Conservation (phyloP, 2,888 invertebrate species). For the Caenorhabditis sp. region DNA sequence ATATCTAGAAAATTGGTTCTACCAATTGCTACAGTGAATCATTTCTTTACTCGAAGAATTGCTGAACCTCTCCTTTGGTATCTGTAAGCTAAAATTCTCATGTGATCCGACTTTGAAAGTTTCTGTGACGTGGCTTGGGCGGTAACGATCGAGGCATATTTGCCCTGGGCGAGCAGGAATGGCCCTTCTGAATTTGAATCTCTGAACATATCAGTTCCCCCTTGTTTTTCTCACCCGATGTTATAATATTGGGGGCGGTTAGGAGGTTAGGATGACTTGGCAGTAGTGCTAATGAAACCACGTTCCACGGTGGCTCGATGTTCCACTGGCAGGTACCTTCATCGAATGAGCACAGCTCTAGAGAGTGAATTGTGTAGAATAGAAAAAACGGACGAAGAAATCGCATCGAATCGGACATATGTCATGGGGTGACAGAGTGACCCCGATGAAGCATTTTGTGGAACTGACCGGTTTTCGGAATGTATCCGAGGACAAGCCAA, state of each 20-base stretch:
- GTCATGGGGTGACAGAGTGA: constrained; percentile 44
- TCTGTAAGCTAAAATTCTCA: constrained; percentile 50
- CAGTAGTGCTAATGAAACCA: constrained; percentile 40
- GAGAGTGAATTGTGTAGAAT: constrained; percentile 5
- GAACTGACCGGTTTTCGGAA: constrained; percentile 54
- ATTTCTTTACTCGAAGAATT: constrained; percentile 33
- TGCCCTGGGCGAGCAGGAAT: constrained; percentile 57
- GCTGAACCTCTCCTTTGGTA: constrained; percentile 45
- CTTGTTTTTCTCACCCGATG: constrained; percentile 28
- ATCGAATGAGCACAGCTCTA: constrained; percentile 56
- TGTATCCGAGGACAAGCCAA: constrained; percentile 38
- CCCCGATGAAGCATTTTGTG: constrained; percentile 21
- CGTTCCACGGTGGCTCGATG: constrained; percentile 61
- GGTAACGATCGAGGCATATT: constrained; percentile 21
- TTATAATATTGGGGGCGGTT: constrained; percentile 18
- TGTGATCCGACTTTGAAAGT: constrained; percentile 36
- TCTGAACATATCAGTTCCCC: background rate
- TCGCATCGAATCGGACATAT: constrained; percentile 29
- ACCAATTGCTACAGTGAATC: too few relatives aligned
- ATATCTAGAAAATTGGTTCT: constrained; percentile 49
- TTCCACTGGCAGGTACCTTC: constrained; percentile 56
- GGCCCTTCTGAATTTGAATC: constrained; percentile 41
- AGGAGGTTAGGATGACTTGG: constrained; percentile 34
- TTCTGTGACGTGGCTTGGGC: constrained; percentile 22
- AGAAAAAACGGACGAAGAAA: background rate